These are phyloP conservation scores for Drosophila micromelanica DNA, from an alignment of 1,140 invertebrate species.

Conservation along the genomic window DNA sequence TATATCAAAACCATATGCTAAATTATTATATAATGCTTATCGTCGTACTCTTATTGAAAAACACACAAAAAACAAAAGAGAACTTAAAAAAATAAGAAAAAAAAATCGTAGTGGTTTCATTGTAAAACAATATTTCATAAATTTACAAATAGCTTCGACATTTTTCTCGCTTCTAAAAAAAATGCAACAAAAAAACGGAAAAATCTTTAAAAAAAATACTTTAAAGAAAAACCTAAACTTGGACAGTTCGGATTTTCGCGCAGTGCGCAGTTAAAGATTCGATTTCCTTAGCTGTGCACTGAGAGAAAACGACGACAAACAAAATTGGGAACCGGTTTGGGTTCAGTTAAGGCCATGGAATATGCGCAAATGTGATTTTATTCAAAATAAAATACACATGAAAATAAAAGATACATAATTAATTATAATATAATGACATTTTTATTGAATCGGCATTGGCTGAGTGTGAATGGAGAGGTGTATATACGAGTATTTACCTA, in stretches of 20 bases:
- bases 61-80: constrained; percentile 20
- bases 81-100: constrained; percentile 43
- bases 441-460: constrained; percentile 69
- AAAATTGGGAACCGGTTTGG: constrained; percentile 27
- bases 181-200: constrained; percentile 21
- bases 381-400: constrained; percentile 84
- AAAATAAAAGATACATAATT: constrained; percentile 72
- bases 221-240: background rate
- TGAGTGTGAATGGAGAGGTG: constrained; percentile 49
- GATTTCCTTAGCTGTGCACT: constrained; percentile 5
- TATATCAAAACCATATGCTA: constrained; percentile 63
- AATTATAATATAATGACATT: constrained; percentile 75
- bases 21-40: constrained; percentile 52
- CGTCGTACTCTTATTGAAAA: constrained; percentile 44
- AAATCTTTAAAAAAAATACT: constrained; percentile 33
- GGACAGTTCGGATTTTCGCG: background rate
- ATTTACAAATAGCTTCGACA: constrained; percentile 55
- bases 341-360: constrained; percentile 55
- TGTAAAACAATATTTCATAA: constrained; percentile 81
- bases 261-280: constrained; percentile 9
- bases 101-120: constrained; percentile 83
- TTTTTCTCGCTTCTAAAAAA: constrained; percentile 59
- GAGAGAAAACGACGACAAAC: constrained; percentile 18
- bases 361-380: constrained; percentile 84
- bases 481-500: constrained; percentile 79